Conservation (phyloP, 2,888 invertebrate genomes). For the Ariolimax columbianus region DNA sequence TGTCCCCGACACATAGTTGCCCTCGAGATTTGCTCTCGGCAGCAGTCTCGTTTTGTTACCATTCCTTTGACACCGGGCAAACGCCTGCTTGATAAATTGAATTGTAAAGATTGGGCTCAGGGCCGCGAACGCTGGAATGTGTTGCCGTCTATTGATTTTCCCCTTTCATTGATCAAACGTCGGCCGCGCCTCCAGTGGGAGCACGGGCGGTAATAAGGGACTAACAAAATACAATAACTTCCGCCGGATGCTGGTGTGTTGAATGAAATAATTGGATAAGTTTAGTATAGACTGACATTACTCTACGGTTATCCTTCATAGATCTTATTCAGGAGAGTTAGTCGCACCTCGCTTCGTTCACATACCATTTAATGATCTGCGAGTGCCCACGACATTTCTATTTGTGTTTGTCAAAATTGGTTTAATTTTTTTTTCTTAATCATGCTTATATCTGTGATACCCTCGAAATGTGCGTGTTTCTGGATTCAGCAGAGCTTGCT, state of each 20-base stretch:
- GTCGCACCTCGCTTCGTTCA: no score
- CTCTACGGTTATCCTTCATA: no score
- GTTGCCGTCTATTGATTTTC: constrained; percentile 16
- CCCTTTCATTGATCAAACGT: not conserved
- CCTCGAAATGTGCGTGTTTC: no score
- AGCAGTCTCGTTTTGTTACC: not conserved
- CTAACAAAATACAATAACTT: not conserved
- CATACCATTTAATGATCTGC: no score
- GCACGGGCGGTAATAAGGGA: not conserved
- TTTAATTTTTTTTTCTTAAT: no score
- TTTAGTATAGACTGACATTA: not conserved
- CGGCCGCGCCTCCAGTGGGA: not conserved
- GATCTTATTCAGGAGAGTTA: no score
- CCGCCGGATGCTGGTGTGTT: not conserved
- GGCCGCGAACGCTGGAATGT: constrained; percentile 19
- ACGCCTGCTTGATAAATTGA: not conserved
- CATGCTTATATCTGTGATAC: no score
- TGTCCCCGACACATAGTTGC: not conserved
- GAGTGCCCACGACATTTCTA: no score
- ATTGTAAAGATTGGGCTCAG: not conserved
- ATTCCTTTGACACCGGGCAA: not conserved
- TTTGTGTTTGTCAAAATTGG: no score
- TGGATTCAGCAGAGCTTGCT: no score
- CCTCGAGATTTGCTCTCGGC: not conserved
- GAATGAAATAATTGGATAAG: not conserved